Percentiles rank a stretch among this genome's conserved stretches.
These are phyloP conservation scores for Metacarcinus magister DNA, from an alignment of 2,888 invertebrate genomes.

Conservation along the genomic window DNA sequence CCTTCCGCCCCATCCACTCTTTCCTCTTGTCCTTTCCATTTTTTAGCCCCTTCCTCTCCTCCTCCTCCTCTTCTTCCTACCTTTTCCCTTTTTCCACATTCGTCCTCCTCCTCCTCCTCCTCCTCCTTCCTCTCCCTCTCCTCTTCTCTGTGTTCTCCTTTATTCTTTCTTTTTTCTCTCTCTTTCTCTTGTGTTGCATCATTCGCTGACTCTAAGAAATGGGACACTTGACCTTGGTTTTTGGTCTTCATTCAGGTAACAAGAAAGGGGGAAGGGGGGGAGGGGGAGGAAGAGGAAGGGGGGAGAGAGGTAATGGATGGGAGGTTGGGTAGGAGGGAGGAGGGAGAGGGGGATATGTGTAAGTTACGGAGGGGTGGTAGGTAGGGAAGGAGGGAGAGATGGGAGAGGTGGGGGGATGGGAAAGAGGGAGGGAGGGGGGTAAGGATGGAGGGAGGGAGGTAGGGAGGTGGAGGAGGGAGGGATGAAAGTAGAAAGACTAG, in stretches of 20 bases:
- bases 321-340: neutral
- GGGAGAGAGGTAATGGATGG: neutral
- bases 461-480: neutral
- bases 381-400: neutral
- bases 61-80: neutral
- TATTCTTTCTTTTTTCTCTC: neutral
- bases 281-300: neutral
- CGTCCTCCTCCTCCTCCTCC: neutral
- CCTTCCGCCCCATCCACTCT: neutral
- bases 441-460: neutral
- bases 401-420: neutral
- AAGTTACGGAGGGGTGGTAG: no score
- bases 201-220: neutral
- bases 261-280: neutral
- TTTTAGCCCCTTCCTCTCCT: neutral
- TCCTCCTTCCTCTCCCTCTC: neutral
- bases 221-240: neutral
- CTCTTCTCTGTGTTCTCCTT: neutral
- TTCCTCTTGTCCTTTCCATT: neutral
- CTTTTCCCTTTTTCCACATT: neutral
- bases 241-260: neutral
- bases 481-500: neutral
- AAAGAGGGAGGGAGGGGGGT: neutral
- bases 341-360: neutral
- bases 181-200: neutral